A percentile compares a stretch with the other conserved stretches of the same genome.
phyloP scores from a whole-genome alignment of 2,888 invertebrate species.

The Pterobdella sp. region DNA sequence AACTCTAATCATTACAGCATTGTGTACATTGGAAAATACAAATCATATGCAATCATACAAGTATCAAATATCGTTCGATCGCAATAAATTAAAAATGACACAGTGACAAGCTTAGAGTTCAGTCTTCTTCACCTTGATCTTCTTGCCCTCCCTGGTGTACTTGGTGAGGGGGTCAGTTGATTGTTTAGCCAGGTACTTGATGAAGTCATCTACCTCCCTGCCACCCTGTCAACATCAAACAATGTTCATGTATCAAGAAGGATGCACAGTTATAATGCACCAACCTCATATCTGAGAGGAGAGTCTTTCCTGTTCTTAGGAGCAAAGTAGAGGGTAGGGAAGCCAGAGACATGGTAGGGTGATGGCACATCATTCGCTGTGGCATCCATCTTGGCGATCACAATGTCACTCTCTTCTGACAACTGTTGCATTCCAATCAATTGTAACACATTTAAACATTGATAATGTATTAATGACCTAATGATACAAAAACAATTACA shows the following conservation, averaged over 20 bases:
- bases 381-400: conserved; percentile 92
- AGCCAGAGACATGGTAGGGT: conserved; percentile 83
- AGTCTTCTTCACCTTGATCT: conserved; percentile 40
- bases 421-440: conserved; percentile 22
- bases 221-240: conserved; percentile 62
- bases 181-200: conserved; percentile 86
- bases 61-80: no score
- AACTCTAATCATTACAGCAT: no score
- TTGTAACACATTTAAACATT: background rate
- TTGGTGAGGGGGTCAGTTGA: conserved; percentile 77
- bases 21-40: no score
- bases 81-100: no score
- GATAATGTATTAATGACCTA: background rate
- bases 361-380: conserved; percentile 94
- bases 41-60: no score
- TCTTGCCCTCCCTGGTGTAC: conserved; percentile 73
- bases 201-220: conserved; percentile 81
- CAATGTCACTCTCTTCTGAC: conserved; percentile 34
- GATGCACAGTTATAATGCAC: background rate
- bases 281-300: conserved; percentile 75
- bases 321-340: conserved; percentile 94
- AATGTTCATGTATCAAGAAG: background rate
- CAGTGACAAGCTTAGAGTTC: conserved; percentile 26
- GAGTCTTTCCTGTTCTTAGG: conserved; percentile 67
- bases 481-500: background rate